Base-by-base conservation (phyloP, 2,888 invertebrate species). In the Cecidostiba fungosa region DNA sequence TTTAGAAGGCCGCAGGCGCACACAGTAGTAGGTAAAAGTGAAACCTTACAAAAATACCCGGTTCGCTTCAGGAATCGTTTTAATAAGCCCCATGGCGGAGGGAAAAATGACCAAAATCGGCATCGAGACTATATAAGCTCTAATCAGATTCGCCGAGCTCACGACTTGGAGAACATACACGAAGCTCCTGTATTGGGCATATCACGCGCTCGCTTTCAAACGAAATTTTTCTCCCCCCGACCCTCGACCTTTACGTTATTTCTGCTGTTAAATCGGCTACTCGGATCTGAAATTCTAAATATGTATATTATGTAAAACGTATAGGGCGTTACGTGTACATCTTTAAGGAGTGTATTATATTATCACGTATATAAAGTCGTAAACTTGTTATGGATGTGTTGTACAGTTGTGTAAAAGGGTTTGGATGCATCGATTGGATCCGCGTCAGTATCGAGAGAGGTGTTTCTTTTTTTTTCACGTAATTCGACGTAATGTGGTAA, bases 91-190 rank as follows among this genome's bases (percentile, higher is more conserved):
- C 50, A 19, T 10, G 1, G 47, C n/a, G 29, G 29, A 19, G 29
- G 29, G 50, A 74, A 50, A 74, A 74, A 50, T 74, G 39, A 77
- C 59, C 77, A 19, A 77, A 59, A 23, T 23, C 23, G 32, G 16
- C 16, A 47, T 29, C 23, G 43, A 16, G 14, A 16, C 74, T 32
- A 32, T 70, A 16, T 19, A n/a, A 4, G 0, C 39, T 36, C 54
- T 77, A 77, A 77, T 77, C 77, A 77, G 77, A 77, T 77, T 54
- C 77, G n/a, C 59, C 5, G 36, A n/a, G 36, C 59, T 77, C 77
- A 77, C 77, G 77, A 77, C 59, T 62, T 26, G 6, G 16, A 5
- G 70, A 5, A 23, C 19, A 19, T 10, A 23, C 2, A 14, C 14
- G 29, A 16, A 47, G 59, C 23, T 23, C 19, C 32, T 36, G 32